Conservation (phyloP, 2,113 vertebrate species). For the Rhinoptilus africanus region DNA sequence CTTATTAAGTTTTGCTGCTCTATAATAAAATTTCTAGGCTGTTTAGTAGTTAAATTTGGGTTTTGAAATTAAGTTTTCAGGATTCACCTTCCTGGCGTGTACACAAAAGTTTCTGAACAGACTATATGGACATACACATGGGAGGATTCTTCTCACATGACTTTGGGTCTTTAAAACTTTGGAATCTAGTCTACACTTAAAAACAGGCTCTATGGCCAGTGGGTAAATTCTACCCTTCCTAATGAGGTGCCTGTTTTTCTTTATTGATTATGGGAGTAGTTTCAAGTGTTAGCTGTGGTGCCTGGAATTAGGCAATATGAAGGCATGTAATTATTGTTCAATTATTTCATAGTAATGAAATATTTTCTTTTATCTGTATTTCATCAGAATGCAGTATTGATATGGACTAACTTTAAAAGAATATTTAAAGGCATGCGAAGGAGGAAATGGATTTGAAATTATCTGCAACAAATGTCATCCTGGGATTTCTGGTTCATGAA, state of each 20-base stretch:
- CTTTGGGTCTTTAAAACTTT: background rate
- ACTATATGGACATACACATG: background rate
- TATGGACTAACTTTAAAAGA: background rate
- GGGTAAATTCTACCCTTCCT: background rate
- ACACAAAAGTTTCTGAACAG: background rate
- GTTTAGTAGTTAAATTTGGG: background rate
- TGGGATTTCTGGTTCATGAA: background rate
- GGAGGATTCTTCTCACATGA: background rate
- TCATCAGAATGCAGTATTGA: background rate
- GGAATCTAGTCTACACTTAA: background rate
- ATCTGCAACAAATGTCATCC: background rate
- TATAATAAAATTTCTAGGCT: background rate
- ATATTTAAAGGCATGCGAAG: background rate
- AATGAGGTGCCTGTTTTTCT: background rate
- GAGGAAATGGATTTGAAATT: background rate
- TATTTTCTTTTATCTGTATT: background rate
- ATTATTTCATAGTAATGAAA: background rate
- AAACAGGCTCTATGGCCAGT: background rate
- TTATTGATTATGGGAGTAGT: background rate
- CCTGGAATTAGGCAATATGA: background rate
- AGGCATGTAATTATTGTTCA: background rate
- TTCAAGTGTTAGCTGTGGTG: background rate
- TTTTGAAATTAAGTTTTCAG: background rate
- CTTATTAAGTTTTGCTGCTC: background rate
- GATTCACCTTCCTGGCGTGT: background rate